Conservation (phyloP, 2,888 invertebrate species). For the Laspeyria flexula region DNA sequence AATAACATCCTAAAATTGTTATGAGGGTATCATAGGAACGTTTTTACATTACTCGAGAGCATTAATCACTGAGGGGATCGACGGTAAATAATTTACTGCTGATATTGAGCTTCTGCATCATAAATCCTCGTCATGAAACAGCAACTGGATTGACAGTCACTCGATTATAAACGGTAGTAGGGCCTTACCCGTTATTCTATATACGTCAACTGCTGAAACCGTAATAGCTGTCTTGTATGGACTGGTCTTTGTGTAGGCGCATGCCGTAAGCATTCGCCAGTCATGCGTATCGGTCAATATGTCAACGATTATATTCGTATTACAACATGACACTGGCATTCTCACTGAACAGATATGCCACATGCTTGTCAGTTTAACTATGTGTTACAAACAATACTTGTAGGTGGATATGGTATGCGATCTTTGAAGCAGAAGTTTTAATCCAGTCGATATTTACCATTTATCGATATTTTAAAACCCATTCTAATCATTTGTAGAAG, state of each 20-base stretch:
- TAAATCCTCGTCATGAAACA: slow-evolving; percentile 68
- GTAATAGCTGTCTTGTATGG: slow-evolving; percentile 14
- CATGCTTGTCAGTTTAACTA: too few species aligned
- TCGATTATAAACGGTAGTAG: slow-evolving; percentile 57
- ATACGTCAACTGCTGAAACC: slow-evolving; percentile 35
- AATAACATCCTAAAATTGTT: slow-evolving; percentile 41
- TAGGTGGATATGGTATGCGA: too few species aligned
- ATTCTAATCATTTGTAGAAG: too few species aligned
- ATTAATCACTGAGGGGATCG: slow-evolving; percentile 57
- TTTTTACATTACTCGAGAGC: slow-evolving; percentile 37
- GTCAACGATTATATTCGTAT: too few species aligned
- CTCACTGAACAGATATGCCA: too few species aligned
- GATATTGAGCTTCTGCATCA: slow-evolving; percentile 54
- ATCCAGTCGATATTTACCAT: too few species aligned
- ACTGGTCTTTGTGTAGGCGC: background rate
- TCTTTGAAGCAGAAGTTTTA: too few species aligned
- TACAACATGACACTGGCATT: too few species aligned
- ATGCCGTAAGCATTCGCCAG: too few species aligned
- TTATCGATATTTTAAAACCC: too few species aligned
- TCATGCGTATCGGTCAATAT: too few species aligned
- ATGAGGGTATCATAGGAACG: slow-evolving; percentile 33
- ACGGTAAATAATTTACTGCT: slow-evolving; percentile 68
- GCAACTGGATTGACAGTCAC: slow-evolving; percentile 62
- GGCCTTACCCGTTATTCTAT: slow-evolving; percentile 33
- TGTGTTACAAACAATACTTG: too few species aligned